Base-by-base conservation (phyloP, 2,113 vertebrate species). In the Oenanthe oenanthe region DNA sequence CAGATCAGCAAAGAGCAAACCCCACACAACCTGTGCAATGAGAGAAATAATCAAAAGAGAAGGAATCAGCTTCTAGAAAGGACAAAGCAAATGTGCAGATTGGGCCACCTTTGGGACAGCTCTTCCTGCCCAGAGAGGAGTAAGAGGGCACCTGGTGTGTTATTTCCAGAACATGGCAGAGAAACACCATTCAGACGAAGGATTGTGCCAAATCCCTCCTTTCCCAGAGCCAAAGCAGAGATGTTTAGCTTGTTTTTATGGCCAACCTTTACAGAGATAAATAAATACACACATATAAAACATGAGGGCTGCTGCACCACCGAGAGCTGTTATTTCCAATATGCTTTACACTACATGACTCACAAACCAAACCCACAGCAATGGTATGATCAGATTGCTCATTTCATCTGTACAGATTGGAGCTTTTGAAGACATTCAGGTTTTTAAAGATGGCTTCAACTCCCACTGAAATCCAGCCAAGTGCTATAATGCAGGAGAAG, bases 381-480 rank as follows among this genome's bases (percentile, higher is more conserved):
- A n/a, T 8, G 38, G 32, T 28, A 61, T 1, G 24, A 68, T 82
- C 81, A 78, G 77, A 89, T 72, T 93, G 89, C 87, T 95, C 91
- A 88, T 62, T 89, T 91, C 38, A 82, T 79, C 57, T 60, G 51
- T 43, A 18, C 38, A 54, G 81, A 91, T 76, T 1, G 10, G 45
- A 89, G 85, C 47, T 70, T 73, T 72, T 88, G 22, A 79, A 83
- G 68, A 67, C 31, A 83, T 48, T 50, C 67, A 3, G 6, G 25
- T 65, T 84, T 83, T 88, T 61, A 89, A 92, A 89, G 58, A 91
- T 76, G 34, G 62, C 63, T 92, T 74, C 92, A 79, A 40, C 26
- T 76, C 24, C 38, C 71, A 76, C 74, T 85, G 85, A 96, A 95
- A 95, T 38, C 60, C 74, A 85, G 87, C 89, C 81, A 94, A 93